A percentile compares a stretch with the other conserved stretches of the same genome.
These are phyloP conservation scores for Chiloscyllium plagiosum DNA, from an alignment of 2,113 vertebrate species.

Conservation along the genomic window DNA sequence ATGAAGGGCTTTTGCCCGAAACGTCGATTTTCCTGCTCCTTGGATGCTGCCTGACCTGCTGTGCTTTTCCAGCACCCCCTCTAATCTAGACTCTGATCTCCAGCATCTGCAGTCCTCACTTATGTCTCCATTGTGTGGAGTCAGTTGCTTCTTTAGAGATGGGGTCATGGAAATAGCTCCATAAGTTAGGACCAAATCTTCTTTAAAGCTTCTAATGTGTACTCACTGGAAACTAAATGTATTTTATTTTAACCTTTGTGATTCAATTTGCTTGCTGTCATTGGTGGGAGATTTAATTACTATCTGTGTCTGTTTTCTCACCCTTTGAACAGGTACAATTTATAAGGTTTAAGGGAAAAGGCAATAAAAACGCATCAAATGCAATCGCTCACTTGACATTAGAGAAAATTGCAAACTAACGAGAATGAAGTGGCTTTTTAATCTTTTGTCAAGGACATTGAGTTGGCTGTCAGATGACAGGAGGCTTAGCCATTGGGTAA, in stretches of 20 bases:
- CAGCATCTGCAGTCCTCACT: too few species aligned
- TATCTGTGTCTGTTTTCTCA: not conserved
- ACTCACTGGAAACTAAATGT: not conserved
- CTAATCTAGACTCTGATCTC: too few species aligned
- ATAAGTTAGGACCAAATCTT: not conserved
- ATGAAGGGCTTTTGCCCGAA: too few species aligned
- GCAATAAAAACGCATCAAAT: not conserved
- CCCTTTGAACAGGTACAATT: not conserved
- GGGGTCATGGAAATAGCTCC: not conserved
- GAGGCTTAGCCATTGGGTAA: not conserved
- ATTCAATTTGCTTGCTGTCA: not conserved
- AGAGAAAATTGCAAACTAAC: not conserved
- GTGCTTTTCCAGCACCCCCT: too few species aligned
- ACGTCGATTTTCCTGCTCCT: too few species aligned
- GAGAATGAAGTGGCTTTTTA: constrained; percentile 15
- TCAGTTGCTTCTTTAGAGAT: not conserved
- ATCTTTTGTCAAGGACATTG: constrained; percentile 1
- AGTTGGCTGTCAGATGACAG: not conserved
- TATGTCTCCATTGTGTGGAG: not conserved
- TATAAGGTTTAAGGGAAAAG: not conserved
- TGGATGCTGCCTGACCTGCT: too few species aligned
- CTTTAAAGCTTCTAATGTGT: not conserved
- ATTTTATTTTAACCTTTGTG: not conserved
- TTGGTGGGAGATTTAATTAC: not conserved
- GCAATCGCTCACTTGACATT: not conserved